Base-by-base conservation (phyloP, 2,113 vertebrate genomes). In the Apeltes quadracus region DNA sequence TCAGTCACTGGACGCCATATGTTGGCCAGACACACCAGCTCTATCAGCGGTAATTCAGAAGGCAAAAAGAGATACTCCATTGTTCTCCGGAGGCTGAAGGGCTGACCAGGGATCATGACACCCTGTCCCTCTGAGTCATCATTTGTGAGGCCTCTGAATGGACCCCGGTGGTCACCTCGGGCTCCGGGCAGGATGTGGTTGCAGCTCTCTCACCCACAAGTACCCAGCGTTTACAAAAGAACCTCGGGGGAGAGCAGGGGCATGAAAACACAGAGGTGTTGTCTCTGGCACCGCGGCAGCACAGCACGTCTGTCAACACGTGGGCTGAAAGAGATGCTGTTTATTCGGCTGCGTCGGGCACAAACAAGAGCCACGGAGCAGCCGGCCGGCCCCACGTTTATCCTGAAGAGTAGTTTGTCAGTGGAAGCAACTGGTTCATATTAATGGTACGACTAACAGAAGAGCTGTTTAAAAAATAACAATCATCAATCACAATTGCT, bases 1-100 rank as follows among this genome's bases (percentile, higher is more conserved):
- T 50, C 79, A 75, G 56, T 79, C 75, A 79, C 72, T 78, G 88
- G 75, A 87, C 69, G 68, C 90, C 91, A 90, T 92, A 91, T 92
- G 89, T 65, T 85, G 81, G 20, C 71, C 89, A 91, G 89, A 89
- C 85, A 82, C 79, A 84, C 1, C 71, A 87, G 76, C 84, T 81
- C 57, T 78, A 87, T 90, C 74, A 85, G 63, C 41, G 38, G 76
- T 79, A 89, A 90, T 69, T 83, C 64, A 85, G 48, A 66, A 38
- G 55, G 50, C 59, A 68, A 75, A 77, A 83, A 89, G 80, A 90
- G 75, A 84, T 80, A 81, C 76, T 63, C 65, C 70, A 89, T 91
- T 92, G 90, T 91, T 91, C 83, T 61, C 72, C 62, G 61, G 27
- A 65, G 76, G 79, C 78, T 51, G 64, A 69, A 46, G 61, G 53